Conservation (phyloP, 1,140 invertebrate genomes). For the Homalodisca vitripennis region DNA sequence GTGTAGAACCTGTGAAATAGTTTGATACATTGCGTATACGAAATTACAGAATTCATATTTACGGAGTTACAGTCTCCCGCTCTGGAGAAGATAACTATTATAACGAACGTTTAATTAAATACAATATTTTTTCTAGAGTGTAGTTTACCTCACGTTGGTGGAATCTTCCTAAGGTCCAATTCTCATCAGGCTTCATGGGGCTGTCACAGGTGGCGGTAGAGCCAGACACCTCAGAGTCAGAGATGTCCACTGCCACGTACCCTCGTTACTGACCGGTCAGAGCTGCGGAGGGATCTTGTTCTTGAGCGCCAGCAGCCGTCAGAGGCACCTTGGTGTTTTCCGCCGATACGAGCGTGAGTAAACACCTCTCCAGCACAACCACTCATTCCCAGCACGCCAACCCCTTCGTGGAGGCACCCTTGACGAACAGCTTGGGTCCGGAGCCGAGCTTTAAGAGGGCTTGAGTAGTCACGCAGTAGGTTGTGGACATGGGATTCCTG, state of each 20-base stretch:
- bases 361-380: slow-evolving; percentile 97
- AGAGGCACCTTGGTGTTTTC: slow-evolving; percentile 87
- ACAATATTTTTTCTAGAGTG: too few relatives aligned
- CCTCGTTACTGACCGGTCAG: slow-evolving; percentile 92
- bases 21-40: too few relatives aligned
- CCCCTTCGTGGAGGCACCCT: slow-evolving; percentile 98
- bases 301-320: slow-evolving; percentile 85
- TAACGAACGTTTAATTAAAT: too few relatives aligned
- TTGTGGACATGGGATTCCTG: slow-evolving; percentile 99
- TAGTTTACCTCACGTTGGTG: slow-evolving; percentile 69
- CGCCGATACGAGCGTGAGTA: slow-evolving; percentile 93
- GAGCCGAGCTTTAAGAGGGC: slow-evolving; percentile 78
- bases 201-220: slow-evolving; percentile 93
- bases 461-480: slow-evolving; percentile 91
- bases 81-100: too few relatives aligned
- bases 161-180: slow-evolving; percentile 98
- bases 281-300: slow-evolving; percentile 92
- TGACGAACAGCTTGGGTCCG: slow-evolving; percentile 96
- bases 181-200: slow-evolving; percentile 88
- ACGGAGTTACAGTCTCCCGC: too few relatives aligned
- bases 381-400: too few relatives aligned
- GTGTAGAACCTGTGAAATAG: slow-evolving; percentile 83
- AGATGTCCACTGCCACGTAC: slow-evolving; percentile 98
- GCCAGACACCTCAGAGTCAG: slow-evolving; percentile 97
- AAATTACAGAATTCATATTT: too few relatives aligned